These are phyloP conservation scores for Calyptomena viridis DNA, from an alignment of 2,113 vertebrate genomes.

Conservation along the genomic window DNA sequence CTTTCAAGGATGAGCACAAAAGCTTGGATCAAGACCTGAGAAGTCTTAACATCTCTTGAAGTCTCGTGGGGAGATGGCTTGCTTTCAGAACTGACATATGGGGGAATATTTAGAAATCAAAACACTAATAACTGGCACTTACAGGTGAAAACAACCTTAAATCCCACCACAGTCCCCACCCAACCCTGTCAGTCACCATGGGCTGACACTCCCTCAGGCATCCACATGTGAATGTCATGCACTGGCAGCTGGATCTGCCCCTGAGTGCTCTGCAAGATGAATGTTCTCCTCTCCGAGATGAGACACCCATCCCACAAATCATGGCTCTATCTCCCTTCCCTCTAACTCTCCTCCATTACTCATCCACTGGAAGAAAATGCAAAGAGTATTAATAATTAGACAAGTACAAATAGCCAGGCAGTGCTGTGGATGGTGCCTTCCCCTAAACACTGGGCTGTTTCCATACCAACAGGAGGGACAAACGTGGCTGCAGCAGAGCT, in stretches of 20 bases:
- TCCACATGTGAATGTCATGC: rapidly evolving
- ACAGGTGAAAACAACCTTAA: neutral
- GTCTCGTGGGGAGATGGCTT: neutral
- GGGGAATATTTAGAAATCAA: neutral
- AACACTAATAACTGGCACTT: neutral
- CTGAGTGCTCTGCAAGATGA: conserved; percentile 81
- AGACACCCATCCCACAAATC: conserved; percentile 90
- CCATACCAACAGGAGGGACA: conserved; percentile 77
- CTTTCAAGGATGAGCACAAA: neutral
- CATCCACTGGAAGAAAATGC: conserved; percentile 86
- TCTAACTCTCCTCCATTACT: conserved; percentile 83
- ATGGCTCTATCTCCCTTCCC: conserved; percentile 76
- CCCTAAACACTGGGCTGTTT: conserved; percentile 81
- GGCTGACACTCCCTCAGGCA: neutral
- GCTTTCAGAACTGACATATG: neutral
- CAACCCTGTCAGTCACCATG: neutral
- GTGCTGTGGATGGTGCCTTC: conserved; percentile 76
- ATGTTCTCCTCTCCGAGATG: conserved; percentile 83
- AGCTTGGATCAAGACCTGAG: neutral
- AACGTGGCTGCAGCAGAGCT: conserved; percentile 55
- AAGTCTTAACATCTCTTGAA: neutral
- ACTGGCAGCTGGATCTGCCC: rapidly evolving
- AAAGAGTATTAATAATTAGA: conserved; percentile 93
- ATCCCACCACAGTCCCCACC: neutral
- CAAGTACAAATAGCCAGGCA: conserved; percentile 87